Conservation (phyloP, 2,113 vertebrate species). For the Cacatua alba region DNA sequence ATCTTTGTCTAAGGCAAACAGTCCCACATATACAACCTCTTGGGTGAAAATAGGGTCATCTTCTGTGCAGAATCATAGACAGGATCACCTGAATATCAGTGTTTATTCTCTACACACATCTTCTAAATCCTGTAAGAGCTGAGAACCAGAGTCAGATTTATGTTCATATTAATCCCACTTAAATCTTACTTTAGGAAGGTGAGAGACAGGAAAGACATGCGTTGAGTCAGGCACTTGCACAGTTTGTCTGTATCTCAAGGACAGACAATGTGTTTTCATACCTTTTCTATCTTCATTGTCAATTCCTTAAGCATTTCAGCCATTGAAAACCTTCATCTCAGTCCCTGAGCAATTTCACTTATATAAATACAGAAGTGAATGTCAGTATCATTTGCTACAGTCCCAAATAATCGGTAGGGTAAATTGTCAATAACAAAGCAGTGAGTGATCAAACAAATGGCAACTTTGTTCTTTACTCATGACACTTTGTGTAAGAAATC, state of each 20-base stretch:
- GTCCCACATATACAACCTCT: background rate
- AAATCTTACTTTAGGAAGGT: constrained; percentile 16
- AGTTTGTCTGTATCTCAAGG: constrained; percentile 10
- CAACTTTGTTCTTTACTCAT: background rate
- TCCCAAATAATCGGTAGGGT: background rate
- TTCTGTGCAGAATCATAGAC: background rate
- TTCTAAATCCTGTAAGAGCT: background rate
- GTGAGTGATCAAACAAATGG: background rate
- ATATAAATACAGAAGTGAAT: constrained; percentile 6
- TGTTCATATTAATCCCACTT: background rate
- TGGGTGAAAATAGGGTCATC: background rate
- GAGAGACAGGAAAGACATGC: background rate
- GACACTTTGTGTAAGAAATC: background rate
- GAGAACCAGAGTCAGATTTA: background rate
- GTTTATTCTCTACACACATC: background rate
- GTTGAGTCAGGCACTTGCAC: background rate
- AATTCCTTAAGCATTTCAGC: constrained; percentile 14
- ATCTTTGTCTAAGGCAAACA: background rate
- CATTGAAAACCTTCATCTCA: background rate
- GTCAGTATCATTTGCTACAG: background rate
- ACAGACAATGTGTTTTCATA: constrained; percentile 13
- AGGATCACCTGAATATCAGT: background rate
- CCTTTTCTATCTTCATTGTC: background rate
- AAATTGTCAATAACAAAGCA: constrained; percentile 37
- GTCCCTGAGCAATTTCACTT: background rate